Evolutionary conservation across 2,888 invertebrate species (phyloP).

Genomic region (Aleiodes testaceus): DNA sequence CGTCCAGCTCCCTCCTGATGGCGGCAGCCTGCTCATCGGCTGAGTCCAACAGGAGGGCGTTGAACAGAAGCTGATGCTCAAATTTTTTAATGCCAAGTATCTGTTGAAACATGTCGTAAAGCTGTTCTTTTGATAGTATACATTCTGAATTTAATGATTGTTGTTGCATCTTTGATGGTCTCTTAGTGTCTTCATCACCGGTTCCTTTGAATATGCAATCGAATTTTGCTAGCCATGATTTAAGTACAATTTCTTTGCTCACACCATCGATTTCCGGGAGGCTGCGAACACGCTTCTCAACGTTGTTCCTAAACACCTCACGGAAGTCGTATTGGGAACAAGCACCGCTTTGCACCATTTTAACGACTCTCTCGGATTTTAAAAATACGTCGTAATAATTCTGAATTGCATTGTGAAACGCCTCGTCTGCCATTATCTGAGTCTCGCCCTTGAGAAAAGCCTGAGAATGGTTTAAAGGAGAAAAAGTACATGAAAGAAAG

Average conservation of each 20-base stretch:
- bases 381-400: conserved; percentile 97
- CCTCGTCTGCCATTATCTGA: conserved; percentile 98
- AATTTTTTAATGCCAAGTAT: conserved; percentile 99
- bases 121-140: conserved; percentile 98
- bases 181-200: conserved; percentile 90
- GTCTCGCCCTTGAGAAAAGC: conserved; percentile 98
- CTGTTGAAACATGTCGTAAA: conserved; percentile 99
- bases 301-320: conserved; percentile 98
- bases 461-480: conserved; percentile 71
- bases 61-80: conserved; percentile 99
- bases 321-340: conserved; percentile 99
- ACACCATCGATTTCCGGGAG: conserved; percentile 99
- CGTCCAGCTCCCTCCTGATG: conserved; percentile 97
- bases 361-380: conserved; percentile 95
- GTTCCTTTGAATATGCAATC: conserved; percentile 97
- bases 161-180: conserved; percentile 90
- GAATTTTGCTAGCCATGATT: conserved; percentile 99
- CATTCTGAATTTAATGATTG: conserved; percentile 93
- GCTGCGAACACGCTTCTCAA: conserved; percentile 97
- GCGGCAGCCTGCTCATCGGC: conserved; percentile 99
- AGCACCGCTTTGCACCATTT: conserved; percentile 98
- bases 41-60: conserved; percentile 98
- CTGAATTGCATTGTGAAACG: conserved; percentile 98
- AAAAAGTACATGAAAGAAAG: conserved; percentile 2
- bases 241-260: conserved; percentile 98